These are phyloP conservation scores for Pachyrhynchus sulphureomaculatus DNA, from an alignment of 1,140 invertebrate species.

Conservation along the genomic window DNA sequence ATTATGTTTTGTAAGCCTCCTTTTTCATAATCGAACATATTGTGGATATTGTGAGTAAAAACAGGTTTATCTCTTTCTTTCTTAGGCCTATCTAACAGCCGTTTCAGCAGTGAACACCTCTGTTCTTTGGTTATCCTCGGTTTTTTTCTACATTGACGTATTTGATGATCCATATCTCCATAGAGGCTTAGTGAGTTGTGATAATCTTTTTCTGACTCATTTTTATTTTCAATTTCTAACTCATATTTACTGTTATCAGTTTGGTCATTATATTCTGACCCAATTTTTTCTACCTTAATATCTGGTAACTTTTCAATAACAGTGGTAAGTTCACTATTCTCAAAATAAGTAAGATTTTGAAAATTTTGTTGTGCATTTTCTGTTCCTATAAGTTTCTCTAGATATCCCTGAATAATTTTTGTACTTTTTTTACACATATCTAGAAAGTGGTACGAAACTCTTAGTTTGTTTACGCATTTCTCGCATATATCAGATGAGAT, in stretches of 20 bases:
- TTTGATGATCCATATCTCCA: background rate
- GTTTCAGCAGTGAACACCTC: conserved; percentile 45
- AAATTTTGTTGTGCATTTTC: background rate
- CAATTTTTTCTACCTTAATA: background rate
- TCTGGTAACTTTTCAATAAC: conserved; percentile 26
- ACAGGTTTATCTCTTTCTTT: conserved; percentile 32
- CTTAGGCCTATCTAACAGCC: conserved; percentile 38
- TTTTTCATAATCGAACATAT: conserved; percentile 12
- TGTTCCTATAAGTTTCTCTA: conserved; percentile 40
- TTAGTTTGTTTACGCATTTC: conserved; percentile 44
- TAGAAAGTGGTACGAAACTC: conserved; percentile 47
- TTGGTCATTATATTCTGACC: conserved; percentile 11
- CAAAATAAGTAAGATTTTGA: conserved; percentile 31
- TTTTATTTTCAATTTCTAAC: background rate
- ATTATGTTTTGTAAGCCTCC: conserved; percentile 44
- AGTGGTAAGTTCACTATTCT: conserved; percentile 42
- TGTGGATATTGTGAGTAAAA: background rate
- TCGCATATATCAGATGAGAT: conserved; percentile 45
- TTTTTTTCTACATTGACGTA: conserved; percentile 21
- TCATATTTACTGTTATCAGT: conserved; percentile 1
- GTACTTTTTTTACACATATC: conserved; percentile 48
- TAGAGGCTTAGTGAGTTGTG: background rate
- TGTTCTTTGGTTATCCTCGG: conserved; percentile 45
- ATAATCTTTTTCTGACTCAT: conserved; percentile 10
- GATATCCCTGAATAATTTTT: conserved; percentile 43